Evolutionary conservation across 2,888 invertebrate genomes (phyloP), one percentile per base, ranked within the genome.

Genomic region (Imbricaverruca yamaguchii): DNA sequence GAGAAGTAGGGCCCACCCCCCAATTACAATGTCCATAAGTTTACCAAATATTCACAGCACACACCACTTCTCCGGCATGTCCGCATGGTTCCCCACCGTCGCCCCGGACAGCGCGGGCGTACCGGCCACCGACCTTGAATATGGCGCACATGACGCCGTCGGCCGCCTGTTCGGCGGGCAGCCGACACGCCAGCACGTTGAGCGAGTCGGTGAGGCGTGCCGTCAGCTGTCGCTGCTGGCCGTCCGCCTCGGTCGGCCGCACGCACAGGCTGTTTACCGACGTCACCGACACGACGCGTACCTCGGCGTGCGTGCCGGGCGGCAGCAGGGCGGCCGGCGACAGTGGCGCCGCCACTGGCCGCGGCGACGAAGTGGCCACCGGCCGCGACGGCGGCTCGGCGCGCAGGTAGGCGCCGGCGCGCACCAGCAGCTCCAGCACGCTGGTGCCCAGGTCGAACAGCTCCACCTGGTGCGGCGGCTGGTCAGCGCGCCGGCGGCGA

Each of bases 351-450:
- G 13, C 18, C 8, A 18, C 74, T 10, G 55, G 1, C 8, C 55
- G 74, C 21, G 23, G 74, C 21, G 69, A 3, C 39, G 69, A 13
- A 15, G 15, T 13, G 7, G 69, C 18, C 18, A n/a, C 7, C 39
- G 39, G 53, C 6, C 13, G 21, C 21, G 74, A 4, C 53, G 74
- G 2, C 18, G 53, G 3, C 21, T 53, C 21, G 18, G 55, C 25
- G 3, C 74, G 74, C 53, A 21, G 21, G 79, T 79, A 79, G 57
- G 79, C 79, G 56, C 79, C 79, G 13, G 1, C 11, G n/a, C 59
- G 57, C 13, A 79, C 9, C 79, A 79, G 57, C 23, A 79, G 57
- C 21, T 79, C 57, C 79, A 79, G 79, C 56, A 79, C 25, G 25
- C 79, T 79, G 23, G 13, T 13, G 13, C 57, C 57, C 57, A 59